These are phyloP conservation scores for Bufotes viridis DNA, from an alignment of 2,797 vertebrate genomes.

Conservation along the genomic window DNA sequence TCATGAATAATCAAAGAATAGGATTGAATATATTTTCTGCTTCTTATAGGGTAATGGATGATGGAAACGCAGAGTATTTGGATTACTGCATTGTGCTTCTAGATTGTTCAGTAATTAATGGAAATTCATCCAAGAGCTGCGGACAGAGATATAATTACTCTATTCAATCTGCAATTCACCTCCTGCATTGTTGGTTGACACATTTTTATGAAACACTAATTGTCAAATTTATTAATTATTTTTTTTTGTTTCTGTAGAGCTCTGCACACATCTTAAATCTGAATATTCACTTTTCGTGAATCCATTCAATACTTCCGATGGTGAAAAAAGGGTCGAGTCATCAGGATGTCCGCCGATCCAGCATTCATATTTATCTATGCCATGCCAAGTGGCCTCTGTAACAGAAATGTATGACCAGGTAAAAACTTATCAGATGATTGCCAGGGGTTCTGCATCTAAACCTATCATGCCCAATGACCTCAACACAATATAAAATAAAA, in stretches of 20 bases:
- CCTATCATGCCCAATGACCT: too few species aligned
- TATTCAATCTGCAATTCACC: background rate
- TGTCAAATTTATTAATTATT: background rate
- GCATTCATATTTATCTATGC: too few species aligned
- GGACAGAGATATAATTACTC: background rate
- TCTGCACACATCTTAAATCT: background rate
- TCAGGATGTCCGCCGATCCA: too few species aligned
- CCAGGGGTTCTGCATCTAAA: too few species aligned
- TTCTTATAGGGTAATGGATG: background rate
- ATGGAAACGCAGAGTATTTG: background rate
- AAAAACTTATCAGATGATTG: too few species aligned
- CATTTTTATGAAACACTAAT: background rate
- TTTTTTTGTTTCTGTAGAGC: background rate
- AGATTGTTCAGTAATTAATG: conserved; percentile 16
- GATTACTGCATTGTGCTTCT: background rate
- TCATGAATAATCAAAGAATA: conserved; percentile 29
- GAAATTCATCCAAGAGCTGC: background rate
- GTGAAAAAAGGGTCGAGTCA: too few species aligned
- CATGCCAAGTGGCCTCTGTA: too few species aligned
- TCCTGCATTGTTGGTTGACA: background rate
- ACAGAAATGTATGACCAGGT: too few species aligned
- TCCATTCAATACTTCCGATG: too few species aligned
- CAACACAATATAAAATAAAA: too few species aligned
- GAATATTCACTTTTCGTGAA: too few species aligned
- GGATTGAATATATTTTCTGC: background rate